Conservation (phyloP, 2,113 vertebrate genomes). For the Tachysurus vachellii region DNA sequence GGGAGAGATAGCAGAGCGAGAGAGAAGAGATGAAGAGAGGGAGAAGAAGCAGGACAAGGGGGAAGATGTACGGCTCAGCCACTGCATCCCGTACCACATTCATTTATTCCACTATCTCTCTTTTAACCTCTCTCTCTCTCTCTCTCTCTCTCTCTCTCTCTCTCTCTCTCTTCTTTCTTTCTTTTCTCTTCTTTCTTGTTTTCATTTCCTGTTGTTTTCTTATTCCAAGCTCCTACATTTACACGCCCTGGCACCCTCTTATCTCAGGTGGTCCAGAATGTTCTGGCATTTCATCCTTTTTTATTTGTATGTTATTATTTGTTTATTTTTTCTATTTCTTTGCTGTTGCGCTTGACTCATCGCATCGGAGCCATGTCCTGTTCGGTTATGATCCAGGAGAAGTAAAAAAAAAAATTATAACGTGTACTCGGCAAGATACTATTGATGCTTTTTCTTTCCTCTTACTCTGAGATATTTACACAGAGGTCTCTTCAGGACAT, state of each 20-base stretch:
- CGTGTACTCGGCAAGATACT: slow-evolving; percentile 4
- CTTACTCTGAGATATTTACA: slow-evolving; percentile 29
- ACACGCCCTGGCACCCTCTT: background rate
- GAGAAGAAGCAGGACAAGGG: background rate
- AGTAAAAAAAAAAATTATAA: background rate
- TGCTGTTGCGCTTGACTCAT: background rate
- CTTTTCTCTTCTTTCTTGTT: background rate
- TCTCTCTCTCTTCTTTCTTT: background rate
- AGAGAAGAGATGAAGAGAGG: background rate
- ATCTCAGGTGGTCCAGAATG: slow-evolving; percentile 27
- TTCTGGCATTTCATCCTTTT: slow-evolving; percentile 20
- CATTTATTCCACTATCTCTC: slow-evolving; percentile 35
- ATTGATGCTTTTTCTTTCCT: slow-evolving; percentile 16
- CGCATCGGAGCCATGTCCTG: background rate
- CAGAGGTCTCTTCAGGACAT: slow-evolving; percentile 23
- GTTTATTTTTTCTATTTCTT: background rate
- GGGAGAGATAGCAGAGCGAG: slow-evolving; percentile 4
- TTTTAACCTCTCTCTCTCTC: background rate
- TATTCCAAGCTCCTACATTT: background rate
- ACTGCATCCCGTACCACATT: slow-evolving; percentile 23
- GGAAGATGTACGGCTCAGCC: background rate
- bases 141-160: background rate
- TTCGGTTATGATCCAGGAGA: slow-evolving; percentile 5
- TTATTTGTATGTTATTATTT: slow-evolving; percentile 26
- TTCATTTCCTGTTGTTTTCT: slow-evolving; percentile 6